Conservation (phyloP, 2,797 vertebrate species). For the Alosa sapidissima region DNA sequence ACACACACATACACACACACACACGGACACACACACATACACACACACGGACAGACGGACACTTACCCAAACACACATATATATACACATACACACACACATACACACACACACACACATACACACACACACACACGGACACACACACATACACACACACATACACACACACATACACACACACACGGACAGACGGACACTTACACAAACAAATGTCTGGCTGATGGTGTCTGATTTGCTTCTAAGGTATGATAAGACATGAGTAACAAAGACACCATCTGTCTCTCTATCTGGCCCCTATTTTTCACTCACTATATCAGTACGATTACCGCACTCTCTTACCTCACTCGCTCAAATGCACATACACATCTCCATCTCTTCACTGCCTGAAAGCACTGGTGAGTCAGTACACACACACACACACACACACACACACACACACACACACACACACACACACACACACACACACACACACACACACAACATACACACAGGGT, state of each 20-base stretch:
- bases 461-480: conserved; percentile 35
- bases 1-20: no score
- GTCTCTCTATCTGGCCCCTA: conserved; percentile 38
- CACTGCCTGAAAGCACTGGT: conserved; percentile 24
- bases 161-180: conserved; percentile 13
- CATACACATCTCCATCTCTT: not conserved
- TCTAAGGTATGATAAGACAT: conserved; percentile 32
- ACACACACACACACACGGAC: not conserved
- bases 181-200: conserved; percentile 23
- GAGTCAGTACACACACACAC: conserved; percentile 34
- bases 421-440: conserved; percentile 33
- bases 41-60: not conserved
- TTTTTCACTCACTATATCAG: not conserved
- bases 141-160: not conserved
- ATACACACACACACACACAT: not conserved
- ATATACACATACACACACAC: not conserved
- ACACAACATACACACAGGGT: conserved; percentile 18
- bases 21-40: not conserved
- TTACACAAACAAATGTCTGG: conserved; percentile 10
- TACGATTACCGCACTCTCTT: not conserved
- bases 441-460: conserved; percentile 25
- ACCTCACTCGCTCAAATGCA: not conserved
- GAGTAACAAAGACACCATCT: conserved; percentile 39
- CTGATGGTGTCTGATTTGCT: conserved; percentile 43
- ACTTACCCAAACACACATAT: not conserved